Conservation (phyloP, 2,888 invertebrate genomes). For the Hoplodrina blanda region DNA sequence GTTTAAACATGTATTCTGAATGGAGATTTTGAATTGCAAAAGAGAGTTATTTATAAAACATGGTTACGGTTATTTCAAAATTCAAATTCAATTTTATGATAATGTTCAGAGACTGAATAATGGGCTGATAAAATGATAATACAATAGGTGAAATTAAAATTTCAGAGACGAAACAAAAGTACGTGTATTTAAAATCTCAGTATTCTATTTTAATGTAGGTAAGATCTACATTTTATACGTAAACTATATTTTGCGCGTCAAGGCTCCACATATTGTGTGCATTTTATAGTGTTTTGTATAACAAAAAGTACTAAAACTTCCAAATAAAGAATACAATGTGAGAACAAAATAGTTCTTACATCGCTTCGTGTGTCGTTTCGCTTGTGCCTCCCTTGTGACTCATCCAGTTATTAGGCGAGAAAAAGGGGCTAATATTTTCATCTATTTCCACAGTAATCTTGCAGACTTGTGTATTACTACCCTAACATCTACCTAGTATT, state of each 20-base stretch:
- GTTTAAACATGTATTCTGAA: conserved; percentile 48
- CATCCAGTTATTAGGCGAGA: conserved; percentile 37
- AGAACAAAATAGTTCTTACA: conserved; percentile 19
- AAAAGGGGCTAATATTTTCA: conserved; percentile 29
- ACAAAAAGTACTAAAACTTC: background rate
- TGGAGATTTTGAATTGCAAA: conserved; percentile 41
- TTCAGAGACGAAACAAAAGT: background rate
- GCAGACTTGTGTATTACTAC: conserved; percentile 33
- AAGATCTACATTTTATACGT: background rate
- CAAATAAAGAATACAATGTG: conserved; percentile 1
- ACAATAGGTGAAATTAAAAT: background rate
- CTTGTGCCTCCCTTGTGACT: conserved; percentile 15
- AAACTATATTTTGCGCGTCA: conserved; percentile 7
- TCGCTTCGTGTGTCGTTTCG: too few relatives aligned
- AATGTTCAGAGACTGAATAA: conserved; percentile 15
- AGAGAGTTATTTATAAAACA: conserved; percentile 12
- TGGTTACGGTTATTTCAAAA: background rate
- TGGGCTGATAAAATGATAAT: background rate
- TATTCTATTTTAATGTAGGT: too few relatives aligned
- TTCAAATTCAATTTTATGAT: conserved; percentile 7
- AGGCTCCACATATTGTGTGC: background rate
- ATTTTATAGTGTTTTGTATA: conserved; percentile 12
- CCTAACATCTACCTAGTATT: conserved; percentile 53
- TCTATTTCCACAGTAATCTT: conserved; percentile 27
- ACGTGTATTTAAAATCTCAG: background rate